Base-by-base conservation (phyloP, 2,797 vertebrate species). In the Clarias pachynema region DNA sequence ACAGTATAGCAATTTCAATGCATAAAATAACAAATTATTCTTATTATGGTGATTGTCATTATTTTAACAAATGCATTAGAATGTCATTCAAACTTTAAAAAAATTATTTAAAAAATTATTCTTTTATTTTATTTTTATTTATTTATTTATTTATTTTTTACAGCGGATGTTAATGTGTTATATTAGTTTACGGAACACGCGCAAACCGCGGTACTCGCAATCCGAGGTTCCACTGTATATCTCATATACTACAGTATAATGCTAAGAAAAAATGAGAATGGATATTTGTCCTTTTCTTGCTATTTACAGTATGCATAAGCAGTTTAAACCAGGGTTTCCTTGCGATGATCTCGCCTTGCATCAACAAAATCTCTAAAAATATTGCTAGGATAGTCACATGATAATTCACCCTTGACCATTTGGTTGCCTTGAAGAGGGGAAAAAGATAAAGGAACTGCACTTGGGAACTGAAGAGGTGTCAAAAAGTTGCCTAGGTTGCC, bases 281-380 rank as follows among this genome's bases (percentile, higher is more conserved):
- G 31, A 78, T 31, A 37, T 75, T 75, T 57, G 20, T 73, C 62
- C 31, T 16, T 34, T 7, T 16, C 57, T 22, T 24, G 24, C 53
- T 77, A 75, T 70, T 82, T 69, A 49, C 31, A 68, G 65, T 26
- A 40, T 60, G 62, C 77, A 31, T 68, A 75, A 69, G 70, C 22
- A 66, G 31, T 65, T 81, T 63, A 40, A 69, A 56, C 12, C 24
- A 70, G 57, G 15, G 84, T 49, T 85, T 86, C 77, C 83, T 75
- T 82, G 18, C 60, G 70, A 83, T 78, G 56, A 57, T 8, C 20
- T 83, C 84, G 72, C 37, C 31, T 74, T 69, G 86, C 73, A 69
- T 29, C 72, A 85, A 85, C 83, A 88, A 65, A 85, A 66, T 49
- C 77, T 84, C 83, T 79, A 81, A 88, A 88, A 84, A 85, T 83